Base-by-base conservation (phyloP, 2,113 vertebrate genomes). In the Leptodactylus fuscus region DNA sequence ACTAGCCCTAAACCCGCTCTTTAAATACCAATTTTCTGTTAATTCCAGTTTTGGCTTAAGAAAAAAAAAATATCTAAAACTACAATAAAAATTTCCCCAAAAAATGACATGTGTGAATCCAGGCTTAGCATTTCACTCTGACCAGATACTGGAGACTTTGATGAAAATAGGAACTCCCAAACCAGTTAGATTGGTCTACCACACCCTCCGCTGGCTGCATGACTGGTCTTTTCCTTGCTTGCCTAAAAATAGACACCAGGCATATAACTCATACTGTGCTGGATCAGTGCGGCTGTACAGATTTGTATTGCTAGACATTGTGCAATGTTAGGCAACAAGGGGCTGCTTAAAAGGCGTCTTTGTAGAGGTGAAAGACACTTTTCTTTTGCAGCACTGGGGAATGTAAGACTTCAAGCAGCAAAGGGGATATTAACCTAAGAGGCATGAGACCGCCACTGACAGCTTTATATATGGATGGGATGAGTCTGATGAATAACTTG, bases 211-310 rank as follows among this genome's bases (percentile, higher is more conserved):
- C 38, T 22, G 41, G 69, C 46, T 76, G 16, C 24, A 18, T 44
- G 58, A 67, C 41, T 62, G 38, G 38, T 62, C 55, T 46, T 65
- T 79, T 22, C 78, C 44, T 10, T 44, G n/a, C 41, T 22, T 48
- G 2, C 60, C 79, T 81, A 81, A 81, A 49, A 67, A 81, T 81
- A 81, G 79, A 48, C 4, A 29, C 20, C 62, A 38, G 51, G 48
- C 44, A 10, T 49, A 34, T 6, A 29, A 32, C 49, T 67, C 41
- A 49, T 32, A 3, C 41, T 48, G 60, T 27, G 27, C 18, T 9
- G 41, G 29, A 27, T 62, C 34, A 27, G 11, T 29, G 77, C 53
- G 16, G 51, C 41, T 18, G 18, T 9, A 48, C 24, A 46, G 79
- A 81, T 22, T 65, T 48, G 5, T 27, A 69, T 48, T 29, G 32